Base-by-base conservation (phyloP, 2,113 vertebrate species). In the Coryphaenoides rupestris region DNA sequence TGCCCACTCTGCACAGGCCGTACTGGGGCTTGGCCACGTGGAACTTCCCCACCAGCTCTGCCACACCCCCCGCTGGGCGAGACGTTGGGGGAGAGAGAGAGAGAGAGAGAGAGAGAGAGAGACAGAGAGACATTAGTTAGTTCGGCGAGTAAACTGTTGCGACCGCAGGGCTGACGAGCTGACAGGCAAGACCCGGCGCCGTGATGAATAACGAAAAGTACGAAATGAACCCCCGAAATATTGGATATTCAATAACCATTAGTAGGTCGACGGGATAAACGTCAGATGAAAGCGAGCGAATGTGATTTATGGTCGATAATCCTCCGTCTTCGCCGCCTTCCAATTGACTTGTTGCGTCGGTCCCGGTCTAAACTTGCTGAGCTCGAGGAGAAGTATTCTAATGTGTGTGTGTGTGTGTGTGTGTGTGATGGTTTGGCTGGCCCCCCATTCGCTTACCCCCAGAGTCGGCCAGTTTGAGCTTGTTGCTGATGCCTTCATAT, bases 401-500 rank as follows among this genome's bases (percentile, higher is more conserved):
- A 45, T 45, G 13, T 45, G 5, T 13, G n/a, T 45, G 5, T 5
- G 40, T 19, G 14, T 21, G 13, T 56, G 13, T 13, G 14, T 1
- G 3, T n/a, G 23, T 21, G 21, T 22, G 13, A 3, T 12, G 1
- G 19, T 23, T 49, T 10, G 53, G 19, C n/a, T n/a, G n/a, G 66
- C 12, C 2, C 55, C 23, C n/a, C n/a, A n/a, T n/a, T n/a, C n/a
- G n/a, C 70, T 84, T 89, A 94, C 93, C 91, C 90, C 92, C 93
- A 1, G 93, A 94, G 79, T 94, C 92, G 40, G 91, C 84, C 54
- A 92, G 89, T 84, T 90, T 93, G 60, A 93, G 87, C 63, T 92
- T 92, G 72, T 92, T 90, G 79, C 81, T 90, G 69, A 83, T 62
- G 75, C 85, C 90, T 60, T 92, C 92, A 16, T 94, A 94, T 57